phyloP scores from a whole-genome alignment of 1,140 invertebrate species.

The Bombus huntii region DNA sequence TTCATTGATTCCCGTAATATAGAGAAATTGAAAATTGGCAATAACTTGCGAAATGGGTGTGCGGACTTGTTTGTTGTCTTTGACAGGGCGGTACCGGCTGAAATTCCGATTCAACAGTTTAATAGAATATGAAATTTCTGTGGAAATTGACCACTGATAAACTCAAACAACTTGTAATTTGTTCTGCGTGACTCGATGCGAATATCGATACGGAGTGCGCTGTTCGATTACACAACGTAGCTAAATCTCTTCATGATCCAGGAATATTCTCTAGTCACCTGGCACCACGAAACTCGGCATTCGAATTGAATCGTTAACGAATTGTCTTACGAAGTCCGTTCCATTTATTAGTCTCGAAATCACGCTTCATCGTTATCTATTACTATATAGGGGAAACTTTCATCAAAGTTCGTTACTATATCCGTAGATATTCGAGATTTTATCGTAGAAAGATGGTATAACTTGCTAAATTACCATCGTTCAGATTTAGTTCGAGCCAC shows the following conservation, averaged over 20 bases:
- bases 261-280: conserved; percentile 25
- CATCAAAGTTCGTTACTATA: not conserved
- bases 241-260: conserved; percentile 3
- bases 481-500: not conserved
- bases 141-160: conserved; percentile 8
- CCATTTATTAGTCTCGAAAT: conserved; percentile 8
- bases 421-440: not conserved
- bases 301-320: conserved; percentile 16
- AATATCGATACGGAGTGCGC: not conserved
- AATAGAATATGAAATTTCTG: conserved; percentile 35
- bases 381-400: not conserved
- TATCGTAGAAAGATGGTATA: not conserved
- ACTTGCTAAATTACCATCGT: not conserved
- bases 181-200: conserved; percentile 23
- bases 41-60: not conserved
- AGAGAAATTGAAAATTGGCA: not conserved
- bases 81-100: not conserved
- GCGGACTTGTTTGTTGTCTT: not conserved
- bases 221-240: not conserved
- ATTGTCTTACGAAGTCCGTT: not conserved
- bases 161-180: conserved; percentile 31
- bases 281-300: not conserved
- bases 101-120: not conserved
- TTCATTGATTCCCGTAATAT: not conserved
- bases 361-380: not conserved